Conservation (phyloP, 64 coral and sea anemone species). For the Catalaphyllia jardinei region DNA sequence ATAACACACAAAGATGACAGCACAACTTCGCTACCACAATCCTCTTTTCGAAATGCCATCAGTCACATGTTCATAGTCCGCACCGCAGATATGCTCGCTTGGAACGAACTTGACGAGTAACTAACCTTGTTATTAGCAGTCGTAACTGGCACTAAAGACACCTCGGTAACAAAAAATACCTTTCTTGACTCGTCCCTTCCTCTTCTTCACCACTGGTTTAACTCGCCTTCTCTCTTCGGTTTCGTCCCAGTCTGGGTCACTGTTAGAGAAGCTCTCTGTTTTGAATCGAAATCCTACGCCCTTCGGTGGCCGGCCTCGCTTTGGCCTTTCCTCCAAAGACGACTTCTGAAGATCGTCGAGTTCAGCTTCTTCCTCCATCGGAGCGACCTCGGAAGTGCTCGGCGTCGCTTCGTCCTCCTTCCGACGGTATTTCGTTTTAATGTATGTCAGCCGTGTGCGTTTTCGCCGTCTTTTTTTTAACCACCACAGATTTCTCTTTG, state of each 20-base stretch:
- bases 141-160: background rate
- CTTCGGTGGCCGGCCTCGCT: constrained; percentile 74
- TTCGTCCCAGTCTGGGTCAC: constrained; percentile 91
- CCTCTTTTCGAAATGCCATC: no score
- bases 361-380: constrained; percentile 39
- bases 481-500: constrained; percentile 90
- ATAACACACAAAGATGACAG: no score
- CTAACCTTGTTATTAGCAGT: no score
- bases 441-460: constrained; percentile 72
- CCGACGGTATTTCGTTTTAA: constrained; percentile 77
- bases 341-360: constrained; percentile 62
- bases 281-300: constrained; percentile 45
- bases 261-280: constrained; percentile 39
- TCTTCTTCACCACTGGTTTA: constrained; percentile 62
- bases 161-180: background rate
- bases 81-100: no score
- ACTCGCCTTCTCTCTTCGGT: constrained; percentile 63
- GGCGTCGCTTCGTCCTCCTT: constrained; percentile 77
- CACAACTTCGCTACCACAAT: no score
- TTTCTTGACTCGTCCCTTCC: constrained; percentile 64
- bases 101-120: no score
- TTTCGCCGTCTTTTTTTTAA: constrained; percentile 82
- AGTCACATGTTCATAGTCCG: no score
- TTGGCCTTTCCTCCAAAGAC: constrained; percentile 55
- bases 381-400: constrained; percentile 30